A percentile compares a stretch with the other conserved stretches of the same genome.
phyloP scores from a whole-genome alignment of 1,140 invertebrate genomes.

The Coelopa frigida region DNA sequence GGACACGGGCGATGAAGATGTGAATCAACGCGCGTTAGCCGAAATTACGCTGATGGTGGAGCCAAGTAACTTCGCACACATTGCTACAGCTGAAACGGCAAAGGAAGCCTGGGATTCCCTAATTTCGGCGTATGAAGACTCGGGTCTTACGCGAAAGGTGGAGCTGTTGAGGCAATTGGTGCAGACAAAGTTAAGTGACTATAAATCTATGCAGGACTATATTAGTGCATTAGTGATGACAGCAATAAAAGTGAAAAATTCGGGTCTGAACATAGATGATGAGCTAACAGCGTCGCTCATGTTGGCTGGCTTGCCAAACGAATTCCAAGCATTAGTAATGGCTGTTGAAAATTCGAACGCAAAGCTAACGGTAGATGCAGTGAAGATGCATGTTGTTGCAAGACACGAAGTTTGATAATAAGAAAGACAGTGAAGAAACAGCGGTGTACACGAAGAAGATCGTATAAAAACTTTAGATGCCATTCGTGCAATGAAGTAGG shows the following conservation, averaged over 20 bases:
- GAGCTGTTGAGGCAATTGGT: slow-evolving; percentile 23
- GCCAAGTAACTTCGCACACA: slow-evolving; percentile 3
- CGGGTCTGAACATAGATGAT: slow-evolving; percentile 8
- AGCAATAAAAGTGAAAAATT: slow-evolving; percentile 12
- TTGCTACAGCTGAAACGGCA: slow-evolving; percentile 12
- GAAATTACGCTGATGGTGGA: slow-evolving; percentile 10
- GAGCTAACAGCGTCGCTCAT: slow-evolving; percentile 11
- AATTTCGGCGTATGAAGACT: slow-evolving; percentile 22
- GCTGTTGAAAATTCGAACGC: slow-evolving; percentile 20
- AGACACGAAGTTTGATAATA: slow-evolving; percentile 24
- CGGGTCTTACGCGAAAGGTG: slow-evolving; percentile 23
- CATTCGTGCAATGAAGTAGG: no score
- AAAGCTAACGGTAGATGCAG: slow-evolving; percentile 25
- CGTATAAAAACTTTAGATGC: no score
- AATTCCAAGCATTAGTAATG: slow-evolving; percentile 9
- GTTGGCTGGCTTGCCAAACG: slow-evolving; percentile 8
- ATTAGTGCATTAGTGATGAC: slow-evolving; percentile 21
- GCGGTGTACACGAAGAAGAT: neutral
- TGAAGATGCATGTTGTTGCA: slow-evolving; percentile 36
- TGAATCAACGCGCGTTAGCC: slow-evolving; percentile 4
- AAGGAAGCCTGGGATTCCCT: slow-evolving; percentile 26
- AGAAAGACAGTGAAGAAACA: no score
- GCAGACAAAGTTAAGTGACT: slow-evolving; percentile 19
- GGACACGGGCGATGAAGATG: neutral
- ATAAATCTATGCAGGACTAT: slow-evolving; percentile 21